Conservation (phyloP, 30 jellyfish, hydroid and myxozoan genomes). For the Pelagia noctiluca region DNA sequence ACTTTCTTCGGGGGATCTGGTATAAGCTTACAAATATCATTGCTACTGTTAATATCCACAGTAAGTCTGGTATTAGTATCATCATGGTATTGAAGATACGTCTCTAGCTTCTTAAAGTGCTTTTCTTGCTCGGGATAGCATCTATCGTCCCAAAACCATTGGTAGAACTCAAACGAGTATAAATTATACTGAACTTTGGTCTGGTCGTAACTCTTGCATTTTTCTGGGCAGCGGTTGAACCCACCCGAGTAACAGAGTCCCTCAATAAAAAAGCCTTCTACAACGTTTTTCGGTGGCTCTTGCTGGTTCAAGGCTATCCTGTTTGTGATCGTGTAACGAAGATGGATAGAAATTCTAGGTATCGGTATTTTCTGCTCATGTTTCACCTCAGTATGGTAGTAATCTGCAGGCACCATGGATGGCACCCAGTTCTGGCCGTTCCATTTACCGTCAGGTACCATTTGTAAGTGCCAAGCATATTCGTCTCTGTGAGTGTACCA, state of each 20-base stretch:
- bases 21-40: too few relatives aligned
- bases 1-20: too few relatives aligned
- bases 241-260: conserved; percentile 74
- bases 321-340: conserved; percentile 36
- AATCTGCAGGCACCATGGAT: conserved; percentile 35
- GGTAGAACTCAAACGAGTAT: conserved; percentile 51
- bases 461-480: conserved; percentile 70
- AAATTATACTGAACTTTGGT: conserved; percentile 38
- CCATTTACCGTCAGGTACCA: conserved; percentile 54
- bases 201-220: conserved; percentile 52
- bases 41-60: too few relatives aligned
- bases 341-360: conserved; percentile 60
- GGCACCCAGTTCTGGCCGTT: conserved; percentile 29
- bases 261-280: conserved; percentile 61
- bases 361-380: conserved; percentile 29
- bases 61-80: conserved; percentile 10
- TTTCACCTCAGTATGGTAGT: conserved; percentile 35
- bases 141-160: conserved; percentile 73
- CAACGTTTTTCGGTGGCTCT: conserved; percentile 52
- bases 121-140: conserved; percentile 44
- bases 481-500: conserved; percentile 73
- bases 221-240: conserved; percentile 57
- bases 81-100: conserved; percentile 11
- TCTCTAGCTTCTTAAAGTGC: conserved; percentile 21
- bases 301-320: conserved; percentile 36